Evolutionary conservation across 2,888 invertebrate genomes (phyloP).

Genomic region (Chrysolina oricalcia): DNA sequence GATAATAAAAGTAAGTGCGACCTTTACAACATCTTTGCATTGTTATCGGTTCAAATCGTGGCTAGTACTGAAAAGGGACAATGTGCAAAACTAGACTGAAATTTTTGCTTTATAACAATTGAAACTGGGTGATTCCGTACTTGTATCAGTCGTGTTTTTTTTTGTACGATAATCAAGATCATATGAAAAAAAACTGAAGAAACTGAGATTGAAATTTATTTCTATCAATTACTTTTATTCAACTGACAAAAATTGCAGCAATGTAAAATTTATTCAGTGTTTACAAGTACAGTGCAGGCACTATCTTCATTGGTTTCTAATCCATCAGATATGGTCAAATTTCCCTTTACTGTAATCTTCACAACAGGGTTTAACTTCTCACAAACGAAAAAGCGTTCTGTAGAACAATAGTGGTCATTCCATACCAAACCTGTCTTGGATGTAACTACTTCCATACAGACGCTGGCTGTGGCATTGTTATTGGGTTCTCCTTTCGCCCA

Average conservation of each 20-base stretch:
- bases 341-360: neutral
- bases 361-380: conserved; percentile 12
- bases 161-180: no score
- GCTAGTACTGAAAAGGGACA: no score
- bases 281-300: neutral
- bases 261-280: neutral
- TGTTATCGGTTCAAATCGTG: no score
- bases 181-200: no score
- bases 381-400: conserved; percentile 30
- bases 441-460: conserved; percentile 22
- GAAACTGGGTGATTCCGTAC: no score
- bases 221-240: neutral
- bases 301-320: neutral
- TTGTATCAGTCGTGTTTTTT: no score
- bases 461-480: neutral
- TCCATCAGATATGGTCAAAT: neutral
- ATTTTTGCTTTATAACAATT: no score
- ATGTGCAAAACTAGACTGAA: no score
- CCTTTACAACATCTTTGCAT: no score
- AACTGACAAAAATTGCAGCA: neutral
- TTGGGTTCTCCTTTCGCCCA: conserved; percentile 24
- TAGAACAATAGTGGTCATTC: conserved; percentile 20
- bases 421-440: neutral
- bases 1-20: no score
- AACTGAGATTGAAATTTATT: no score